phyloP scores from a whole-genome alignment of 2,797 vertebrate species.

The Urocyon cinereoargenteus region DNA sequence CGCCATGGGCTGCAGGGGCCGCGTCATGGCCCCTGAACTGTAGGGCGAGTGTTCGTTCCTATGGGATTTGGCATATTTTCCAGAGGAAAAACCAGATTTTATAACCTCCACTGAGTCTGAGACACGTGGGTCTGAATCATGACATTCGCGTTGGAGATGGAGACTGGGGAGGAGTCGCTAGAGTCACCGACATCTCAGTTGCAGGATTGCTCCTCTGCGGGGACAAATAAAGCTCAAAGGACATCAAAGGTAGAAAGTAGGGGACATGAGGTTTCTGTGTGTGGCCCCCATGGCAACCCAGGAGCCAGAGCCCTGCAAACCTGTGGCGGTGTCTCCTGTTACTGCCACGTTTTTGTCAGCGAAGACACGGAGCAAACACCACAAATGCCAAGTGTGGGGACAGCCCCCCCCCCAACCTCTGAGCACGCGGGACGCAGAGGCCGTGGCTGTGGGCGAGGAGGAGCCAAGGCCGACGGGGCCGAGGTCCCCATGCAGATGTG shows the following conservation, averaged over 20 bases:
- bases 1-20: too few relatives aligned
- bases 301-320: not conserved
- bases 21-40: too few relatives aligned
- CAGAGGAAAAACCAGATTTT: not conserved
- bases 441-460: not conserved
- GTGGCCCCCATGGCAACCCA: not conserved
- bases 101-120: not conserved
- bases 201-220: not conserved
- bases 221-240: not conserved
- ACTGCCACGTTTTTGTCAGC: not conserved
- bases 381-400: not conserved
- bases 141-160: not conserved
- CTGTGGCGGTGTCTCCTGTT: not conserved
- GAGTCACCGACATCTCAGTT: not conserved
- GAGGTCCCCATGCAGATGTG: too few relatives aligned
- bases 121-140: not conserved
- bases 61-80: not conserved
- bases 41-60: not conserved
- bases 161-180: not conserved
- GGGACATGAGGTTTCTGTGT: not conserved
- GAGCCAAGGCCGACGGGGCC: not conserved
- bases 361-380: conserved; percentile 26
- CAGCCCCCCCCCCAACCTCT: not conserved
- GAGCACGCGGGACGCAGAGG: not conserved
- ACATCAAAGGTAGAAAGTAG: conserved; percentile 41